These are phyloP conservation scores for Scrobipalpa costella DNA, from an alignment of 2,888 invertebrate genomes.

Conservation along the genomic window DNA sequence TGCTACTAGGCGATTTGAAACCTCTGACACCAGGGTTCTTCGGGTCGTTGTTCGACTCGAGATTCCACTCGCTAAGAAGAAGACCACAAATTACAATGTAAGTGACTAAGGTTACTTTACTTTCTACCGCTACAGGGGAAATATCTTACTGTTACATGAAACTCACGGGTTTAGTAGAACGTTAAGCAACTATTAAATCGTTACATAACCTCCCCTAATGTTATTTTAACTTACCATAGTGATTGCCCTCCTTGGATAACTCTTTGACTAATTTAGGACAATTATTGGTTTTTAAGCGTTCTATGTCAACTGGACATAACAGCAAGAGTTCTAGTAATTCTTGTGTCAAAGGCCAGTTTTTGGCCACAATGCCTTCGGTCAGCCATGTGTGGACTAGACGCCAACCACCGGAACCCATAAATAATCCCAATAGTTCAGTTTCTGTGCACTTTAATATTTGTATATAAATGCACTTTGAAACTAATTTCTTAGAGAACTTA, in stretches of 20 bases:
- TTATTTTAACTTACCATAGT: constrained; percentile 86
- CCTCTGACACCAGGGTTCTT: too few relatives aligned
- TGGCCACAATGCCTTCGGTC: constrained; percentile 90
- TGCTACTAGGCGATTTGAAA: too few relatives aligned
- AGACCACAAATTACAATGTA: too few relatives aligned
- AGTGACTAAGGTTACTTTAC: too few relatives aligned
- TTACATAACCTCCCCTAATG: not conserved
- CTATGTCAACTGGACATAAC: constrained; percentile 94
- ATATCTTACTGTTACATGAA: too few relatives aligned
- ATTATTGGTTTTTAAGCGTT: constrained; percentile 93
- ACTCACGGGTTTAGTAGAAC: not conserved
- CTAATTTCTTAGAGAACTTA: constrained; percentile 96
- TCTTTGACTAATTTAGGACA: constrained; percentile 96
- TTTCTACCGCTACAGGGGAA: too few relatives aligned
- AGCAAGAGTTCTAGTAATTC: constrained; percentile 93
- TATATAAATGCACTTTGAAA: constrained; percentile 97
- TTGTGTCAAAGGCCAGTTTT: constrained; percentile 93
- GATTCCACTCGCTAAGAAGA: too few relatives aligned
- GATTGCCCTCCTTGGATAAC: constrained; percentile 89
- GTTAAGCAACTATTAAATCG: not conserved
- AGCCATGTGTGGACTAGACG: constrained; percentile 94
- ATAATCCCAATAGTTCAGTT: constrained; percentile 90
- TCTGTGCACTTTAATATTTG: constrained; percentile 94
- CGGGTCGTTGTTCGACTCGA: too few relatives aligned
- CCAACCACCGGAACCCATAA: constrained; percentile 97